phyloP scores from a whole-genome alignment of 92 coral and sea anemone species.

The Porites cylindrica region DNA sequence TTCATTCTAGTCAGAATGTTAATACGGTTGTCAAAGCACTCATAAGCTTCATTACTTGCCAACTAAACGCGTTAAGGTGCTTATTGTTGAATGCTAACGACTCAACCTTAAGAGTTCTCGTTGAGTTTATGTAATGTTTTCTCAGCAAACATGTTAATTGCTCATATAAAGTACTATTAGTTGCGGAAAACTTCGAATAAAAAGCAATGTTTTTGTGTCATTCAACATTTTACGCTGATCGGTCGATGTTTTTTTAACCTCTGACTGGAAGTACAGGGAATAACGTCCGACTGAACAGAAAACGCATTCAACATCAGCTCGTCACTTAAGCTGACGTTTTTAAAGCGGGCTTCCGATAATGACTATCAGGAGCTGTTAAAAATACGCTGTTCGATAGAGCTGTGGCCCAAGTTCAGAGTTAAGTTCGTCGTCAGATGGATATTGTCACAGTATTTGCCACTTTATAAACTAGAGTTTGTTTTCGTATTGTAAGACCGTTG shows the following conservation, averaged over 20 bases:
- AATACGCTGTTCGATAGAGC: no score
- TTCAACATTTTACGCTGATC: neutral
- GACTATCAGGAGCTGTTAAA: no score
- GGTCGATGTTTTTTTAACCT: neutral
- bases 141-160: slow-evolving; percentile 19
- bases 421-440: no score
- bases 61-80: neutral
- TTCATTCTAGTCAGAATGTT: no score
- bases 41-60: neutral
- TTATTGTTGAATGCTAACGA: neutral
- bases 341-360: no score
- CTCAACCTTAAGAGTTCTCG: neutral
- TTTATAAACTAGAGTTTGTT: no score
- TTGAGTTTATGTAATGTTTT: slow-evolving; percentile 15
- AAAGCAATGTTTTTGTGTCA: slow-evolving; percentile 17
- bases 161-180: slow-evolving; percentile 15
- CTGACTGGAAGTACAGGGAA: neutral
- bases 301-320: no score
- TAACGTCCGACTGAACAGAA: no score
- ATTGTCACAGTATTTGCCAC: no score
- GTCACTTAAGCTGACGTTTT: no score
- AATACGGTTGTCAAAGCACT: neutral
- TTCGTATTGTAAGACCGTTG: no score
- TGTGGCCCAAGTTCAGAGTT: no score
- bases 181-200: slow-evolving; percentile 5